Evolutionary conservation across 2,797 vertebrate species (phyloP).

Genomic region (Potorous gilbertii): DNA sequence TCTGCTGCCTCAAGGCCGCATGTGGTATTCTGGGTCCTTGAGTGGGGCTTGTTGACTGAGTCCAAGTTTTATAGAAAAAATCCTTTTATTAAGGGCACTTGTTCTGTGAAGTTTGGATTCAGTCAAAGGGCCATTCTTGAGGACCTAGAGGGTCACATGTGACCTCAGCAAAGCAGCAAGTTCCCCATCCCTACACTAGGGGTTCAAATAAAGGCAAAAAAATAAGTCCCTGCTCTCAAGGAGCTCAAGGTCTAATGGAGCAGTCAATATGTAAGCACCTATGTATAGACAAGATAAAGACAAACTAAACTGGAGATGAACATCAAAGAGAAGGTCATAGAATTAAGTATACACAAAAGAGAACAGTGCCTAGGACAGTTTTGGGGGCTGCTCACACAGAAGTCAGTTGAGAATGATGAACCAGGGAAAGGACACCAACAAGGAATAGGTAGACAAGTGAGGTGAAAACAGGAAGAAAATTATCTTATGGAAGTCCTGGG

Average conservation of each 20-base stretch:
- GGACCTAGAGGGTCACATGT: no score
- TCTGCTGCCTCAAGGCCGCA: no score
- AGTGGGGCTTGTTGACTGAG: no score
- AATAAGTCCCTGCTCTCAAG: neutral
- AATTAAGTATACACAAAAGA: neutral
- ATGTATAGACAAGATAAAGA: neutral
- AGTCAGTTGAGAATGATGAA: neutral
- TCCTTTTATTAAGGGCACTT: no score
- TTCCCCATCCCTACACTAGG: neutral
- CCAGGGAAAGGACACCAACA: neutral
- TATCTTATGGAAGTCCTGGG: neutral
- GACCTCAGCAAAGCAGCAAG: no score
- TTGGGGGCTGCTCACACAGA: neutral
- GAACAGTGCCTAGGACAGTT: neutral
- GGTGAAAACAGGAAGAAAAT: neutral
- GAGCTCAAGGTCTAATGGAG: neutral
- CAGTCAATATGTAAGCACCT: neutral
- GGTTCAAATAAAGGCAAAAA: neutral
- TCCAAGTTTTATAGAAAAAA: no score
- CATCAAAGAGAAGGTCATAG: neutral
- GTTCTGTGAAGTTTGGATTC: no score
- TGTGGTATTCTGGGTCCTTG: no score
- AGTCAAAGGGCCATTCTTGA: no score
- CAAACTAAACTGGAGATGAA: neutral
- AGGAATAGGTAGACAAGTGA: neutral